A percentile compares a stretch with the other conserved stretches of the same genome.
These are phyloP conservation scores for Malurus splendens DNA, from an alignment of 2,797 vertebrate species.

Conservation along the genomic window DNA sequence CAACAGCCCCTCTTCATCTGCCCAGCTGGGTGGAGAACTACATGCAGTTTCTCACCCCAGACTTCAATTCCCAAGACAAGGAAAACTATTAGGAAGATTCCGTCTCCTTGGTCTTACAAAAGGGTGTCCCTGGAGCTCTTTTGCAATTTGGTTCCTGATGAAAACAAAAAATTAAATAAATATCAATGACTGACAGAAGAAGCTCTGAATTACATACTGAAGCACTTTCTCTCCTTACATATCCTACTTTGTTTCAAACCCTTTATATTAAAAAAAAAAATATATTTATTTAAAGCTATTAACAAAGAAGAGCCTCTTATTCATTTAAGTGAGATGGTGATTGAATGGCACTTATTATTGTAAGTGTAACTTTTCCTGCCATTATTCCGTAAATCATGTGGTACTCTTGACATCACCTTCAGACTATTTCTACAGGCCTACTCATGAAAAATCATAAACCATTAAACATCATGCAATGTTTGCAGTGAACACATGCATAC, in stretches of 20 bases:
- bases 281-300: not conserved
- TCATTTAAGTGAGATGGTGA: not conserved
- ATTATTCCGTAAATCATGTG: not conserved
- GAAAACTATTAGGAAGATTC: not conserved
- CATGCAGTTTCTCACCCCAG: not conserved
- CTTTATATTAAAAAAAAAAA: not conserved
- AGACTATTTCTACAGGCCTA: not conserved
- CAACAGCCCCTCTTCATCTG: not conserved
- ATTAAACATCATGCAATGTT: not conserved
- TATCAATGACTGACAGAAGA: not conserved
- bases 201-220: not conserved
- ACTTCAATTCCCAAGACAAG: not conserved
- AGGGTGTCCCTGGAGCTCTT: not conserved
- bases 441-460: not conserved
- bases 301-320: not conserved
- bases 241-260: not conserved
- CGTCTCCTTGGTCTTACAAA: not conserved
- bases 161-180: not conserved
- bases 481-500: not conserved
- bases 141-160: not conserved
- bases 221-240: not conserved
- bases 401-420: not conserved
- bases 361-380: not conserved
- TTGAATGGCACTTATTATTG: not conserved
- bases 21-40: constrained; percentile 8